Evolutionary conservation across 2,113 vertebrate species (phyloP), one percentile per base, ranked within the genome.

Genomic region (Aptenodytes forsteri): DNA sequence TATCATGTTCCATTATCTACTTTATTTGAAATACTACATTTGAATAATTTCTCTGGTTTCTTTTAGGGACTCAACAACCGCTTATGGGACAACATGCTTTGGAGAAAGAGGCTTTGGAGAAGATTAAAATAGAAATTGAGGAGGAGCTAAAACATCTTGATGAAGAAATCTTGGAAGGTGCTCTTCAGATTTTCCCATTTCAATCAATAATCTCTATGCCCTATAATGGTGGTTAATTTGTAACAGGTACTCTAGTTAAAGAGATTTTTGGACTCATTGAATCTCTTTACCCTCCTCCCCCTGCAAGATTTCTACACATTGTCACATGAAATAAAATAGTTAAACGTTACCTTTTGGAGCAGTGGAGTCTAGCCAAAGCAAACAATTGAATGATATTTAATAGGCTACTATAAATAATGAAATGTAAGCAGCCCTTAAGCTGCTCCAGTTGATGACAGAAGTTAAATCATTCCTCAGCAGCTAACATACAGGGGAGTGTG

Each of bases 121-220:
- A 97, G 96, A 96, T 99, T 95, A 99, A 99, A 97, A 94, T 89
- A 76, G 98, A 99, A 98, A 99, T 99, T 44, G 98, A 99, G 80
- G 98, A 99, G 93, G 98, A 99, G 83, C 97, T 99, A 86, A 99
- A 98, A 93, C 97, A 19, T 78, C 98, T 99, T 87, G 99, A 99
- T 92, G 99, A 99, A 79, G 99, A 99, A 96, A 99, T 99, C 88
- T 96, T 98, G 86, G 98, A 98, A 97, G 99, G 99, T 98, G 79
- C 86, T 96, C 64, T 91, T 90, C 78, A 76, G 66, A 20, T 88
- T 95, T 97, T 66, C 84, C 76, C 50, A 12, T 96, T 94, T 82
- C 87, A 83, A 7, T 87, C 10, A 4, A 67, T 96, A 86, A 50
- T 73, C 62, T 83, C 81, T 93, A 0, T 88, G 71, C 19, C 8